Conservation (phyloP, 2,113 vertebrate genomes). For the Lagenorhynchus albirostris region DNA sequence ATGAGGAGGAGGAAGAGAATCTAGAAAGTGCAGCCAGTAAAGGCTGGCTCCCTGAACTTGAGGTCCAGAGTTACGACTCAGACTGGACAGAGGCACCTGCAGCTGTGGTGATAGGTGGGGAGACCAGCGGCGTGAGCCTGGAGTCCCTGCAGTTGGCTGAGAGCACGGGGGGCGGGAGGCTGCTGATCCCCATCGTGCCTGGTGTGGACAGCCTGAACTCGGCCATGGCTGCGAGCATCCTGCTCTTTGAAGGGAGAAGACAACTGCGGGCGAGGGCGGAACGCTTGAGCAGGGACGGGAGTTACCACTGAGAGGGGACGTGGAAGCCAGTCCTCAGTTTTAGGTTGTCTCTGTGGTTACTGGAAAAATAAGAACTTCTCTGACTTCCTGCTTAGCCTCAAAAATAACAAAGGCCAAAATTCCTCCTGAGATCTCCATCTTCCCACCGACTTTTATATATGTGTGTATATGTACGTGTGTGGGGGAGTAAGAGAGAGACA, state of each 20-base stretch:
- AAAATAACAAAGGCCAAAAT: not conserved
- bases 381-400: not conserved
- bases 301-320: not conserved
- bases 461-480: not conserved
- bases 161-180: conserved; percentile 82
- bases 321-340: not conserved
- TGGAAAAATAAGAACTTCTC: not conserved
- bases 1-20: conserved; percentile 20
- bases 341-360: not conserved
- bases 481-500: not conserved
- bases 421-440: not conserved
- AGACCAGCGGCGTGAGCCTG: conserved; percentile 88
- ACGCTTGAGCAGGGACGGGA: not conserved
- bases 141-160: conserved; percentile 86
- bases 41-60: conserved; percentile 75
- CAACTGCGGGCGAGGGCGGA: conserved; percentile 77
- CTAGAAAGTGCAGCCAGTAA: not conserved
- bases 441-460: not conserved
- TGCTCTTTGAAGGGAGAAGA: conserved; percentile 93
- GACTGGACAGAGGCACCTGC: conserved; percentile 84
- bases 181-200: conserved; percentile 88
- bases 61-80: conserved; percentile 82
- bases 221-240: conserved; percentile 90
- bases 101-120: conserved; percentile 92
- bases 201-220: conserved; percentile 92